Conservation (phyloP, 2,797 vertebrate species). For the Chrysocyon brachyurus region DNA sequence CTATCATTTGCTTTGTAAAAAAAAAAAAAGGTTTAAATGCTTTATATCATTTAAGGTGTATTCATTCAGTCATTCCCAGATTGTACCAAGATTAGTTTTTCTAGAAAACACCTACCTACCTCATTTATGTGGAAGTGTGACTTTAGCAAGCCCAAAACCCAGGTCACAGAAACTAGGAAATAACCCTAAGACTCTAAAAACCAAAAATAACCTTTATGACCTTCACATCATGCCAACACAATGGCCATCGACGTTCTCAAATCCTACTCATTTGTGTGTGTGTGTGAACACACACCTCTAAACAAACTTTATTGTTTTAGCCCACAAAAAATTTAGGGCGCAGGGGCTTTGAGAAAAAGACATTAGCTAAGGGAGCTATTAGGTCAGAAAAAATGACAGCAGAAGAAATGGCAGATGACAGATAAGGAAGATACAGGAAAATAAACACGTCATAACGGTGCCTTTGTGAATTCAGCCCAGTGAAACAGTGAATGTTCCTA, state of each 20-base stretch:
- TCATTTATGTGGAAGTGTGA: neutral
- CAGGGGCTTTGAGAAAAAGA: slow-evolving; percentile 37
- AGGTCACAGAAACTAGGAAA: neutral
- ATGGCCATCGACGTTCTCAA: neutral
- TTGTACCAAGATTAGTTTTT: neutral
- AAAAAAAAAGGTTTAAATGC: neutral
- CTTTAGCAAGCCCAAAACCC: neutral
- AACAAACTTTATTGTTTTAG: slow-evolving; percentile 52
- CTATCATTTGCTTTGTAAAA: neutral
- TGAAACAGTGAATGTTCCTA: slow-evolving; percentile 18
- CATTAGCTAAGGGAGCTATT: slow-evolving; percentile 77
- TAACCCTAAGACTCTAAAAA: slow-evolving; percentile 1
- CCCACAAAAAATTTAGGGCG: slow-evolving; percentile 20
- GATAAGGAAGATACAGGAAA: slow-evolving; percentile 58
- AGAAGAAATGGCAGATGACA: slow-evolving; percentile 72
- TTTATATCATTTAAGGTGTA: neutral
- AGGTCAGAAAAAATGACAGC: slow-evolving; percentile 79
- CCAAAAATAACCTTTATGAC: neutral
- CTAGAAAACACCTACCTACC: neutral
- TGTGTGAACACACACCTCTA: neutral
- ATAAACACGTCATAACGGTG: slow-evolving; percentile 67
- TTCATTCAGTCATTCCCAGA: slow-evolving; percentile 37
- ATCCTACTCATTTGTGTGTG: neutral
- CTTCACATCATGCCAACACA: neutral
- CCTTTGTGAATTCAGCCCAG: slow-evolving; percentile 66